Conservation (phyloP, 1,140 invertebrate genomes). For the Dendrolimus punctatus region DNA sequence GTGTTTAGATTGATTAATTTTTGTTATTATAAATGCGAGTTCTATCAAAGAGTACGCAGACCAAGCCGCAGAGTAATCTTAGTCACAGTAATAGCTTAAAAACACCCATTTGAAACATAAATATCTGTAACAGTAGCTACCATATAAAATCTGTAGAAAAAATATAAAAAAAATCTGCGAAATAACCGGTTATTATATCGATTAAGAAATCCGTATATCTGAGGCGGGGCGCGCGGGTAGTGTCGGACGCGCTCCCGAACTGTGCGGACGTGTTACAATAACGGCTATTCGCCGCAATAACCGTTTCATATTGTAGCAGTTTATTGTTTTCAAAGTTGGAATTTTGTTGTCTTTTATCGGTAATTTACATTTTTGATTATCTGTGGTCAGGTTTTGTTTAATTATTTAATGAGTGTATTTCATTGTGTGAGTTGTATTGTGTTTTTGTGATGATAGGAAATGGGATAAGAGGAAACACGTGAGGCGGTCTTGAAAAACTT, state of each 20-base stretch:
- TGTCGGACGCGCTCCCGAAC: constrained; percentile 15
- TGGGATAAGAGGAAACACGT: too few species aligned
- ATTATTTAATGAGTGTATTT: neutral
- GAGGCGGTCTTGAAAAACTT: too few species aligned
- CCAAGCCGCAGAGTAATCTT: too few species aligned
- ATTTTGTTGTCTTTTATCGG: constrained; percentile 3
- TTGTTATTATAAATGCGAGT: too few species aligned
- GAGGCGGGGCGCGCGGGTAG: constrained; percentile 13
- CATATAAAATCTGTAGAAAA: constrained; percentile 4
- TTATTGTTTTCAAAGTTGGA: constrained; percentile 18
- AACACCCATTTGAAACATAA: too few species aligned
- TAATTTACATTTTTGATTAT: neutral
- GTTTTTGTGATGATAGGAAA: too few species aligned
- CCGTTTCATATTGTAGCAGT: constrained; percentile 24
- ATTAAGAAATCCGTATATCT: constrained; percentile 19
- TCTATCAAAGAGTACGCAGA: too few species aligned
- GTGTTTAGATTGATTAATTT: too few species aligned
- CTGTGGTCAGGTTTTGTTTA: neutral
- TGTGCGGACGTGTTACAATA: constrained; percentile 20
- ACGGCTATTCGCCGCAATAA: constrained; percentile 28
- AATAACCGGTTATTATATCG: constrained; percentile 15
- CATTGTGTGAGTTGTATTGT: neutral
- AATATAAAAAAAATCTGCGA: constrained; percentile 12
- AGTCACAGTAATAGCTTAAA: too few species aligned
- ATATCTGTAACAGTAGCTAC: neutral